Evolutionary conservation across 2,113 vertebrate genomes (phyloP).

Genomic region (Poeciliopsis occidentalis): DNA sequence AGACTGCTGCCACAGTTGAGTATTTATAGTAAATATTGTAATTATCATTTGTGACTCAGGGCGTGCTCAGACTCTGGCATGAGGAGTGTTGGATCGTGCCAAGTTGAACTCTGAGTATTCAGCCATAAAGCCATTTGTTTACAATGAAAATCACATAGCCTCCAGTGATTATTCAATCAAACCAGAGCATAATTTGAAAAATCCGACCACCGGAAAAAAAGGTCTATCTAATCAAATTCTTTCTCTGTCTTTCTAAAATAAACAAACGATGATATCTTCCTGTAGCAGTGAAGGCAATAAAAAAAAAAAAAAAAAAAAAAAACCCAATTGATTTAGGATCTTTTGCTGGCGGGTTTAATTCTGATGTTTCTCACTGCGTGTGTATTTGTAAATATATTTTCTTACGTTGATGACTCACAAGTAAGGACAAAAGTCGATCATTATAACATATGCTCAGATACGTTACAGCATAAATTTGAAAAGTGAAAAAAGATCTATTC

Average conservation of each 20-base stretch:
- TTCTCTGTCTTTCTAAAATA: slow-evolving; percentile 23
- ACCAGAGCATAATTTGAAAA: slow-evolving; percentile 40
- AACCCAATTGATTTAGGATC: not conserved
- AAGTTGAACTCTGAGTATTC: slow-evolving; percentile 45
- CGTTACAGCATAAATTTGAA: not conserved
- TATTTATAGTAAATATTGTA: slow-evolving; percentile 45
- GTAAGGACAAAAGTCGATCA: not conserved
- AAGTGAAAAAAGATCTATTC: not conserved
- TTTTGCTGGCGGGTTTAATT: not conserved
- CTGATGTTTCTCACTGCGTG: not conserved
- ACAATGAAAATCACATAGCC: slow-evolving; percentile 44
- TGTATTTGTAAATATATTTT: slow-evolving; percentile 4
- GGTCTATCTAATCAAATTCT: slow-evolving; percentile 28
- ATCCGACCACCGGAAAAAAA: slow-evolving; percentile 21
- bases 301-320: not conserved
- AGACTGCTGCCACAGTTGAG: slow-evolving; percentile 18
- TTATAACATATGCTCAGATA: not conserved
- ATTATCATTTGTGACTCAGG: slow-evolving; percentile 46
- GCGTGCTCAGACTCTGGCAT: slow-evolving; percentile 46
- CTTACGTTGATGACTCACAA: slow-evolving; percentile 4
- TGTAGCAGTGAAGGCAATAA: slow-evolving; percentile 20
- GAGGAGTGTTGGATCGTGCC: slow-evolving; percentile 14
- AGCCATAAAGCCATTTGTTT: slow-evolving; percentile 56
- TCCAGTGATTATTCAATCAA: slow-evolving; percentile 48
- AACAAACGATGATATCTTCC: slow-evolving; percentile 19